These are phyloP conservation scores for Chrysocyon brachyurus DNA, from an alignment of 2,797 vertebrate genomes.

Conservation along the genomic window DNA sequence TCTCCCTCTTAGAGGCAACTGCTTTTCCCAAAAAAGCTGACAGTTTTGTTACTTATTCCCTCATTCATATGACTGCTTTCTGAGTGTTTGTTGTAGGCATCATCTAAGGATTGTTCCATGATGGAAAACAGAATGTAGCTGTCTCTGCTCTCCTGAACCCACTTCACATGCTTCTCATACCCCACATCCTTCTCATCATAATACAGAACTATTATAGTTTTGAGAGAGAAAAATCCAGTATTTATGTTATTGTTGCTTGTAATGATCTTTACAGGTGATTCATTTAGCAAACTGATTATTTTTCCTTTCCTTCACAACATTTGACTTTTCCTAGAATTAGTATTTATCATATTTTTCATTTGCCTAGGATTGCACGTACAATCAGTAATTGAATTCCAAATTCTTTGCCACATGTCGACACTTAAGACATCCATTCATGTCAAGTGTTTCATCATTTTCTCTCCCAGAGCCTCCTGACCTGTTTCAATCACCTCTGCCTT, in stretches of 20 bases:
- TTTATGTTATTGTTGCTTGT: constrained; percentile 12
- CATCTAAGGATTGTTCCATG: not conserved
- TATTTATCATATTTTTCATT: constrained; percentile 4
- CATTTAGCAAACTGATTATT: constrained; percentile 44
- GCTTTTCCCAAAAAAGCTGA: not conserved
- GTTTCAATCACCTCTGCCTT: not conserved
- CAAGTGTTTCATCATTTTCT: constrained; percentile 13
- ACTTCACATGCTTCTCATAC: not conserved
- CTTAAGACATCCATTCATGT: not conserved
- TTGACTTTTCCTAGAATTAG: constrained; percentile 33
- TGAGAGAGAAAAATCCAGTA: constrained; percentile 7
- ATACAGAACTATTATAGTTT: not conserved
- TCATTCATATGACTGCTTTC: not conserved
- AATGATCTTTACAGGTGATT: constrained; percentile 51
- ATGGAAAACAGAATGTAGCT: constrained; percentile 11
- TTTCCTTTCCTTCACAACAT: constrained; percentile 45
- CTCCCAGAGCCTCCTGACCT: not conserved
- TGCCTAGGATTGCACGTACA: not conserved
- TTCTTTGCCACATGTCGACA: not conserved
- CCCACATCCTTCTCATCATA: not conserved
- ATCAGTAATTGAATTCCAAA: constrained; percentile 45
- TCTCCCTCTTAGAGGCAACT: not conserved
- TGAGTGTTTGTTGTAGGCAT: not conserved
- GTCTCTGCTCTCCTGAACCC: not conserved
- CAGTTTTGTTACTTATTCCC: not conserved